These are phyloP conservation scores for Aradophagus sp. DNA, from an alignment of 1,140 invertebrate species.

Conservation along the genomic window DNA sequence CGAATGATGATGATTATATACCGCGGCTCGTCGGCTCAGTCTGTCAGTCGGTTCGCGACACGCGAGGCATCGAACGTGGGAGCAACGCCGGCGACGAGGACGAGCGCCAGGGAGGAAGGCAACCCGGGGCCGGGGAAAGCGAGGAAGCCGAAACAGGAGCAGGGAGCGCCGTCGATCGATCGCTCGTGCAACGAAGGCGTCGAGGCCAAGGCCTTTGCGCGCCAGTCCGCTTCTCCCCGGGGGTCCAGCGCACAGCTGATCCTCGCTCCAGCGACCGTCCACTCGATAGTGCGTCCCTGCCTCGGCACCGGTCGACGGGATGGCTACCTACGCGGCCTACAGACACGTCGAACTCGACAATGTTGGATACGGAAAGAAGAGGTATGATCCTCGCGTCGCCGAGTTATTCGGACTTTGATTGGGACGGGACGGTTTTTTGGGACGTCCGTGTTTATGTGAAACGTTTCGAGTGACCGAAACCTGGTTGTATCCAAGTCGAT, in stretches of 20 bases:
- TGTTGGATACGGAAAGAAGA: constrained; percentile 82
- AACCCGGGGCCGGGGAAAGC: not conserved
- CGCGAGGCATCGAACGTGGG: constrained; percentile 6
- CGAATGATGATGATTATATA: constrained; percentile 63
- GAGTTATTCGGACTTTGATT: too few species aligned
- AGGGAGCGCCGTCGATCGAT: constrained; percentile 28
- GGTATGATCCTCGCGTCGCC: too few species aligned
- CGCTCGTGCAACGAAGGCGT: constrained; percentile 32
- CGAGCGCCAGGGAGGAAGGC: constrained; percentile 19
- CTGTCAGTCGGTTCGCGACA: constrained; percentile 46
- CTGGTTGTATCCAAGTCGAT: too few species aligned
- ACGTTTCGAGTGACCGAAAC: too few species aligned
- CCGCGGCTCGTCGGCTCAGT: constrained; percentile 50
- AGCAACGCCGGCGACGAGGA: not conserved
- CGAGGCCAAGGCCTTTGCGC: constrained; percentile 52
- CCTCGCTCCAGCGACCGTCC: not conserved
- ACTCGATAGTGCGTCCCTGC: not conserved
- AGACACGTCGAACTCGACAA: constrained; percentile 83
- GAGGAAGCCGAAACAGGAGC: constrained; percentile 2
- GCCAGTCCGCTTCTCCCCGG: constrained; percentile 26
- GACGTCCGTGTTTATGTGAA: too few species aligned
- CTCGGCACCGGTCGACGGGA: constrained; percentile 56
- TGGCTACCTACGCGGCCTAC: constrained; percentile 82
- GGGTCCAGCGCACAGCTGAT: constrained; percentile 48
- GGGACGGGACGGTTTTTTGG: too few species aligned